Evolutionary conservation across 2,888 invertebrate genomes (phyloP), one percentile per base, ranked within the genome.

Genomic region (Lochmaea capreae): DNA sequence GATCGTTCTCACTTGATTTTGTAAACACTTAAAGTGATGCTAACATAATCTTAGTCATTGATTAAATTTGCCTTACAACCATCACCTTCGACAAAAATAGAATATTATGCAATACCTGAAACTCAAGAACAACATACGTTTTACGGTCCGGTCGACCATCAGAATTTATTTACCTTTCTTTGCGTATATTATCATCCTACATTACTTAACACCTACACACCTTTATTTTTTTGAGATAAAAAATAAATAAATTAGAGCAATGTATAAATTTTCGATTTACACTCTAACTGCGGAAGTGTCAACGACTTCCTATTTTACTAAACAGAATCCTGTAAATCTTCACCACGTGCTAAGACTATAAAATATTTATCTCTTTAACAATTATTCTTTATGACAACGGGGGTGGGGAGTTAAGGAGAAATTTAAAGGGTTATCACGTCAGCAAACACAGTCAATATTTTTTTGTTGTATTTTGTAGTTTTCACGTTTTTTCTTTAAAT

Each of bases 41-140:
- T 54, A 18, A 54, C 54, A 54, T 16, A n/a, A 52, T 18, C 18
- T 8, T n/a, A 49, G 49, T 49, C n/a, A 49, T 49, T 49, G n/a
- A 49, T 49, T 14, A 10, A 16, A 18, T 54, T 54, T 54, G 54
- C 11, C 8, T 54, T 54, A 54, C 16, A 54, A 54, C 54, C 18
- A 61, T 61, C 33, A 61, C 61, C 61, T 61, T 61, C 61, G 61
- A 61, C 61, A 33, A 16, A 61, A 61, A 61, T 61, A 61, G 61
- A 61, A n/a, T 1, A 39, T 61, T 61, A 61, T 61, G 61, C 61
- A 61, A 61, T 61, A 33, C 33, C 59, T 33, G 16, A 54, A 16
- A 18, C 54, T 54, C 18, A 18, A 54, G 54, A 54, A 54, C 52
- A 52, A n/a, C 54, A 54, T 54, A 18, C 54, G 54, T 54, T 54